phyloP scores from a whole-genome alignment of 2,888 invertebrate species.

The Dromius quadrimaculatus region DNA sequence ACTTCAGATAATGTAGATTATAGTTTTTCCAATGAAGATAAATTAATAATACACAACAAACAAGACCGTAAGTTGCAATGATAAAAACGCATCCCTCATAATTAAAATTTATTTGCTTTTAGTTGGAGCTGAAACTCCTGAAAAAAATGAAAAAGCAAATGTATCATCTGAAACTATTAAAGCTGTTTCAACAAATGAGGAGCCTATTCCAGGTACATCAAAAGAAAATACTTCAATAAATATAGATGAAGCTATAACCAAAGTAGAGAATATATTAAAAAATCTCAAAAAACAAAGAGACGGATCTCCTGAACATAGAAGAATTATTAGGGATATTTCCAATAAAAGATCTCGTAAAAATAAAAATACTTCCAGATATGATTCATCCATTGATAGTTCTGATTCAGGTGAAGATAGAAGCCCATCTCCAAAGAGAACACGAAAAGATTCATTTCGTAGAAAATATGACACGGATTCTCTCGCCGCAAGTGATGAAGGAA shows the following conservation, averaged over 20 bases:
- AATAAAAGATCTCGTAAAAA: constrained; percentile 14
- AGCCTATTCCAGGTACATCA: not conserved
- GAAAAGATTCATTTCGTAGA: not conserved
- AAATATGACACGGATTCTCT: constrained; percentile 12
- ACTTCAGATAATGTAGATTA: constrained; percentile 24
- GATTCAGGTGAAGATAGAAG: not conserved
- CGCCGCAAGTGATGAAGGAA: not conserved
- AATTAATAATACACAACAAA: constrained; percentile 12
- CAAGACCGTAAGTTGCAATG: constrained; percentile 5
- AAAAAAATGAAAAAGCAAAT: not conserved
- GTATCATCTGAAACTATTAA: constrained; percentile 10
- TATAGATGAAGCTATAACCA: constrained; percentile 5
- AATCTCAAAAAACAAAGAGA: constrained; percentile 1
- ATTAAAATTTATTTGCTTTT: not conserved
- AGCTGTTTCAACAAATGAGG: not conserved
- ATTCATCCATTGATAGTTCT: constrained; percentile 1
- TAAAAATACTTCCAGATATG: constrained; percentile 7
- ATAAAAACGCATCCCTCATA: not conserved
- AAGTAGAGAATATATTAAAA: constrained; percentile 5
- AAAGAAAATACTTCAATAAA: not conserved
- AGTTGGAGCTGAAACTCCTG: constrained; percentile 11
- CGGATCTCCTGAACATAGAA: not conserved
- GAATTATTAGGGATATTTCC: constrained; percentile 8
- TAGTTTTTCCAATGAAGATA: constrained; percentile 14
- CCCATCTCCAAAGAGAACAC: constrained; percentile 6